Percentiles rank a stretch among this genome's conserved stretches.
phyloP scores from a whole-genome alignment of 2,797 vertebrate genomes.

The Alauda arvensis region DNA sequence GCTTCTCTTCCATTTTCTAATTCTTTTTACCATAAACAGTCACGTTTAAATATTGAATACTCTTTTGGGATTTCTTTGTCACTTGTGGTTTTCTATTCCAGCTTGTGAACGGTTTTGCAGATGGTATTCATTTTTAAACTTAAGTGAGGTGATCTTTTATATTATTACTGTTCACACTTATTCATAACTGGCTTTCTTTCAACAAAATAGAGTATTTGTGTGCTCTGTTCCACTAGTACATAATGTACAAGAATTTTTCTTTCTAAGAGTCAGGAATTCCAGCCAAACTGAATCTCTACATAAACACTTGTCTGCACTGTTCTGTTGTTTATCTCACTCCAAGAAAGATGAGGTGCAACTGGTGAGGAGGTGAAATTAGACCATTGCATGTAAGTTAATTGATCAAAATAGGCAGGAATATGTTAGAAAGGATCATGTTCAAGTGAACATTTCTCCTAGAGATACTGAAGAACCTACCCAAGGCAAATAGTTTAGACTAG shows the following conservation, averaged over 20 bases:
- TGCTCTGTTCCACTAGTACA: neutral
- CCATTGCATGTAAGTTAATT: neutral
- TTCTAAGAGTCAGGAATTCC: neutral
- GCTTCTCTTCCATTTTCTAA: neutral
- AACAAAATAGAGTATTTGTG: neutral
- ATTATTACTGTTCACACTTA: slow-evolving; percentile 18
- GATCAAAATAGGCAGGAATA: neutral
- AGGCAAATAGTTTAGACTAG: neutral
- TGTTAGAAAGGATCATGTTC: neutral
- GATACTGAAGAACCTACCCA: neutral
- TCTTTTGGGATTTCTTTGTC: neutral
- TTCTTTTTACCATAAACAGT: neutral
- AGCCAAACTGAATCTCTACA: neutral
- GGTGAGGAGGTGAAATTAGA: neutral
- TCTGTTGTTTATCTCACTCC: slow-evolving; percentile 19
- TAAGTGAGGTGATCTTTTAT: slow-evolving; percentile 10
- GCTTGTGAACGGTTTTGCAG: slow-evolving; percentile 14
- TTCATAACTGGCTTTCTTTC: slow-evolving; percentile 35
- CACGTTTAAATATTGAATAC: neutral
- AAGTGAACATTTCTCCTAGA: neutral
- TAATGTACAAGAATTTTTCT: slow-evolving; percentile 18
- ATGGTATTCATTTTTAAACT: slow-evolving; percentile 2
- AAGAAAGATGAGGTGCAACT: slow-evolving; percentile 19
- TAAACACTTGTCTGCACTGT: slow-evolving; percentile 18
- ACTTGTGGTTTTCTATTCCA: neutral